Conservation (phyloP, 1,140 invertebrate genomes). For the Eciton burchellii region DNA sequence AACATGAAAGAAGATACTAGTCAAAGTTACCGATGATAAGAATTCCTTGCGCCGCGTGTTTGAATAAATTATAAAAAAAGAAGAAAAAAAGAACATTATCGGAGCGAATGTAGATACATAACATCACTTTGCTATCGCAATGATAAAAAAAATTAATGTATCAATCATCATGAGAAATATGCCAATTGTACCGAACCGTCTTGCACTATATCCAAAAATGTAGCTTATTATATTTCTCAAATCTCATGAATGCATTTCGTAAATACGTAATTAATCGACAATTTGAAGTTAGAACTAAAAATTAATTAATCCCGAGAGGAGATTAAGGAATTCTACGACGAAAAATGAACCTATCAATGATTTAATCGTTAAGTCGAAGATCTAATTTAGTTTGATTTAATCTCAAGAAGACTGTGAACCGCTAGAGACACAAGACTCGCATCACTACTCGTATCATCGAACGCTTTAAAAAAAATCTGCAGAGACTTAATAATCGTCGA, state of each 20-base stretch:
- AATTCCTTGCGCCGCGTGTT: conserved; percentile 35
- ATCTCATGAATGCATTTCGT: not conserved
- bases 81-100: not conserved
- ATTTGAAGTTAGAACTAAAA: not conserved
- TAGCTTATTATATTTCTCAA: not conserved
- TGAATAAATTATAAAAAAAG: conserved; percentile 42
- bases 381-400: no score
- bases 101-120: conserved; percentile 1
- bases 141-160: conserved; percentile 34
- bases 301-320: not conserved
- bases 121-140: conserved; percentile 8
- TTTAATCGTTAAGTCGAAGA: not conserved
- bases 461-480: no score
- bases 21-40: conserved; percentile 40
- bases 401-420: no score
- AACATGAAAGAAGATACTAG: not conserved
- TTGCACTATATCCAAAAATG: not conserved
- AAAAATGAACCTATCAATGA: not conserved
- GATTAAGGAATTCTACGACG: not conserved
- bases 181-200: not conserved
- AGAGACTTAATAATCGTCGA: not conserved
- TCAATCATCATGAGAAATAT: not conserved
- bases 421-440: not conserved
- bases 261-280: not conserved
- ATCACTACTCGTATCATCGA: not conserved